Percentiles rank a stretch among this genome's conserved stretches.
phyloP scores from a whole-genome alignment of 1,140 invertebrate species.

The Monochamus saltuarius region DNA sequence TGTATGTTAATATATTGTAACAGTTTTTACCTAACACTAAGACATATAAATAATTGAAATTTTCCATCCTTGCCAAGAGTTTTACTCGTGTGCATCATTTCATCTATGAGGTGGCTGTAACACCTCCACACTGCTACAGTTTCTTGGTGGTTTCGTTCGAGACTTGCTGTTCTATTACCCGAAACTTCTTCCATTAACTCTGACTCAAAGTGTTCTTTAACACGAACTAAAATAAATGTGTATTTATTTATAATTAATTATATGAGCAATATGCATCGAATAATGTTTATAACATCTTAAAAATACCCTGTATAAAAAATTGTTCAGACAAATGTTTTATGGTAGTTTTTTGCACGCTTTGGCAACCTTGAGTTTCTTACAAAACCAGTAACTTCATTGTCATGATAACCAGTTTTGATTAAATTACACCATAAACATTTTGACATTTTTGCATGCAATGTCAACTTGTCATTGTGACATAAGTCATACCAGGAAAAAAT shows the following conservation, averaged over 20 bases:
- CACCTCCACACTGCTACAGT: slow-evolving; percentile 70
- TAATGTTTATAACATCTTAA: no score
- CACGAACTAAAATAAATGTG: slow-evolving; percentile 65
- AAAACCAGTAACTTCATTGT: no score
- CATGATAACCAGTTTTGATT: no score
- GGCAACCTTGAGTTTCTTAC: no score
- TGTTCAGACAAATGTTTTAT: no score
- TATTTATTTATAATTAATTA: slow-evolving; percentile 5
- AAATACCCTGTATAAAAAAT: no score
- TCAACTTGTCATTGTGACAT: no score
- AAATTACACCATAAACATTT: no score
- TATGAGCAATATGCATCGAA: no score
- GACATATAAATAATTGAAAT: slow-evolving; percentile 94
- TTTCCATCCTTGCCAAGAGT: slow-evolving; percentile 96
- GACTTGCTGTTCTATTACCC: slow-evolving; percentile 51
- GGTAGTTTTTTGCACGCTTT: no score
- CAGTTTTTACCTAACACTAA: slow-evolving; percentile 73
- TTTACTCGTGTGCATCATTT: slow-evolving; percentile 81
- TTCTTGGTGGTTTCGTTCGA: slow-evolving; percentile 58
- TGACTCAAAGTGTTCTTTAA: slow-evolving; percentile 83
- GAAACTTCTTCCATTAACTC: slow-evolving; percentile 63
- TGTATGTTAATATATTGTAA: background rate
- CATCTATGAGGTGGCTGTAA: slow-evolving; percentile 77
- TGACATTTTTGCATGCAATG: no score
- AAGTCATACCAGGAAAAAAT: no score